These are phyloP conservation scores for Odontamblyopus lacepedii DNA, from an alignment of 2,797 vertebrate genomes.

Conservation along the genomic window DNA sequence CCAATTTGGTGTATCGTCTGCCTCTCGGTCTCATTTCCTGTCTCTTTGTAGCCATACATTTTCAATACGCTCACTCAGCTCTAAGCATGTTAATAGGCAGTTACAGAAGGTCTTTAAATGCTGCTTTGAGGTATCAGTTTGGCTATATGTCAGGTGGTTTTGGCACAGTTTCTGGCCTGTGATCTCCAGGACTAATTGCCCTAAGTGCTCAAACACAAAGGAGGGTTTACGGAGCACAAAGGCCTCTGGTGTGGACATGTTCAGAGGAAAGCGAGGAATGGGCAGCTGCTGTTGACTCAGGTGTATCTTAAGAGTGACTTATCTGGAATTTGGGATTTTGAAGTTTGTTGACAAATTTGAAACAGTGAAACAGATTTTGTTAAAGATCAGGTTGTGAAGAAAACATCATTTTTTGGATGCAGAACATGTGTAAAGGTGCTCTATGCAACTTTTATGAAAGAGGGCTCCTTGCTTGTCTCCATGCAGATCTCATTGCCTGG, in stretches of 20 bases:
- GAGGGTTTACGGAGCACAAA: constrained; percentile 6
- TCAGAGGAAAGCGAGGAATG: constrained; percentile 20
- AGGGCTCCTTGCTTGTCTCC: too few relatives aligned
- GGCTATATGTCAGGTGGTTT: not conserved
- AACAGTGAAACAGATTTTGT: not conserved
- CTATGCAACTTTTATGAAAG: too few relatives aligned
- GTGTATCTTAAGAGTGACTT: constrained; percentile 1
- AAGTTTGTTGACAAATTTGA: not conserved
- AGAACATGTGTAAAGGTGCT: too few relatives aligned
- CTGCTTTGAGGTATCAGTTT: constrained; percentile 2
- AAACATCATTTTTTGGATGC: too few relatives aligned
- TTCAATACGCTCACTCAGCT: constrained; percentile 26
- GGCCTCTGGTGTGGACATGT: constrained; percentile 11
- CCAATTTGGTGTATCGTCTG: constrained; percentile 42
- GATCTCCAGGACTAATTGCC: constrained; percentile 31
- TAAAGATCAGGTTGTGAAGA: not conserved
- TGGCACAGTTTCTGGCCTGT: constrained; percentile 11
- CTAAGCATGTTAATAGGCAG: constrained; percentile 28
- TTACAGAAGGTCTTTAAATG: constrained; percentile 8
- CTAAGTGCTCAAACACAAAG: constrained; percentile 1
- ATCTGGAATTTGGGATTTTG: constrained; percentile 2
- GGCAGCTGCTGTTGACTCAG: constrained; percentile 18
- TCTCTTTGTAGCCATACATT: constrained; percentile 39
- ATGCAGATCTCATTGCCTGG: too few relatives aligned
- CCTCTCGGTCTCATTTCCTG: constrained; percentile 52